Percentiles rank a stretch among this genome's conserved stretches.
These are phyloP conservation scores for Cyclura pinguis DNA, from an alignment of 2,797 vertebrate species.

Conservation along the genomic window DNA sequence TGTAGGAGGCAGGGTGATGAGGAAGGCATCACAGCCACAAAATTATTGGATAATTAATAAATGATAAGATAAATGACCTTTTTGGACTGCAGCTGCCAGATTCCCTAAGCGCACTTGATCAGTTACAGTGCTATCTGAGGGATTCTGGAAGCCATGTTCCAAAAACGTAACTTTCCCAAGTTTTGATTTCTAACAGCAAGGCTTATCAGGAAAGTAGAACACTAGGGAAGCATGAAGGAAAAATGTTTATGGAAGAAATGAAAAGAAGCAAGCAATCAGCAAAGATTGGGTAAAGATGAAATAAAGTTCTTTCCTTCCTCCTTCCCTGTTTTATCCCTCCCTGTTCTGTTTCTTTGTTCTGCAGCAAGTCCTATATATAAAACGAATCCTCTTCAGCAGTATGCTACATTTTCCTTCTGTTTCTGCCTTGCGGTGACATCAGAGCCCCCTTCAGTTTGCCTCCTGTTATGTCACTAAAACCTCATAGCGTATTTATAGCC, in stretches of 20 bases:
- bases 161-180: too few species aligned
- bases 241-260: neutral
- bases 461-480: slow-evolving; percentile 41
- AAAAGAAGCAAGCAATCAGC: neutral
- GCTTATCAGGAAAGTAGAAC: neutral
- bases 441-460: slow-evolving; percentile 23
- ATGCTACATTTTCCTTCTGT: neutral
- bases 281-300: neutral
- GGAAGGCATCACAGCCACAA: neutral
- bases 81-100: too few species aligned
- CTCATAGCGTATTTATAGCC: slow-evolving; percentile 36
- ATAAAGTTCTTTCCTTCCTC: too few species aligned
- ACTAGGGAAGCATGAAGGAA: neutral
- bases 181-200: neutral
- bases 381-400: neutral
- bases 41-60: neutral
- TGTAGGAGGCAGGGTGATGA: neutral
- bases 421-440: slow-evolving; percentile 29
- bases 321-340: neutral
- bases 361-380: slow-evolving; percentile 4
- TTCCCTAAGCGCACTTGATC: too few species aligned
- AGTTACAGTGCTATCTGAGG: too few species aligned
- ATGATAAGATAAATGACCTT: too few species aligned
- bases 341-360: neutral
- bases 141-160: too few species aligned